These are phyloP conservation scores for Polyergus mexicanus DNA, from an alignment of 1,140 invertebrate species.

Conservation along the genomic window DNA sequence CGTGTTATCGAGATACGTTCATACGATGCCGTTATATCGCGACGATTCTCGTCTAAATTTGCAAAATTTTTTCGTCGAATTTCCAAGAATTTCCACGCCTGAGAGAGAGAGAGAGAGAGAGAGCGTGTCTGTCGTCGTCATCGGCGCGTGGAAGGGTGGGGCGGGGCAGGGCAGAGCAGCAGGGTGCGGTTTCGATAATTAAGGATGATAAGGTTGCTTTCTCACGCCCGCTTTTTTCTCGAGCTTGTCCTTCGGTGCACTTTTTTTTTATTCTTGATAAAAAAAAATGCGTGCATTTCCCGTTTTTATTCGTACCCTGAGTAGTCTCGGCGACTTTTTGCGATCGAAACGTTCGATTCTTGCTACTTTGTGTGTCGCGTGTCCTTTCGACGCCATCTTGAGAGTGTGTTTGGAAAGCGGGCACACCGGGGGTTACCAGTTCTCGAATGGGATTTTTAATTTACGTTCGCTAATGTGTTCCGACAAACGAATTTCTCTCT, in stretches of 20 bases:
- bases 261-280: not conserved
- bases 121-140: conserved; percentile 69
- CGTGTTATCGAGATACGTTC: not conserved
- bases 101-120: too few species aligned
- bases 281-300: not conserved
- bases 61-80: not conserved
- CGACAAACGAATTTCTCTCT: not conserved
- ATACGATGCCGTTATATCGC: too few species aligned
- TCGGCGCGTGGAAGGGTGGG: conserved; percentile 81
- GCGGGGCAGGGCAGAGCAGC: conserved; percentile 86
- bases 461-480: not conserved
- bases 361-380: conserved; percentile 3
- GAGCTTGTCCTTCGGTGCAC: not conserved
- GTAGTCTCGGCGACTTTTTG: not conserved
- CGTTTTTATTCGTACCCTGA: not conserved
- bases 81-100: not conserved
- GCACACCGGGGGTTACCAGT: conserved; percentile 12
- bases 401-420: conserved; percentile 77
- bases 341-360: not conserved
- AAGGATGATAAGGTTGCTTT: conserved; percentile 28
- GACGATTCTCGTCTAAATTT: not conserved
- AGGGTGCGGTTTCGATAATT: conserved; percentile 83
- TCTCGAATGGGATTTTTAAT: not conserved
- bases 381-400: conserved; percentile 70
- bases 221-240: not conserved